Evolutionary conservation across 2,888 invertebrate genomes (phyloP).

Genomic region (Coleophora flavipennella): DNA sequence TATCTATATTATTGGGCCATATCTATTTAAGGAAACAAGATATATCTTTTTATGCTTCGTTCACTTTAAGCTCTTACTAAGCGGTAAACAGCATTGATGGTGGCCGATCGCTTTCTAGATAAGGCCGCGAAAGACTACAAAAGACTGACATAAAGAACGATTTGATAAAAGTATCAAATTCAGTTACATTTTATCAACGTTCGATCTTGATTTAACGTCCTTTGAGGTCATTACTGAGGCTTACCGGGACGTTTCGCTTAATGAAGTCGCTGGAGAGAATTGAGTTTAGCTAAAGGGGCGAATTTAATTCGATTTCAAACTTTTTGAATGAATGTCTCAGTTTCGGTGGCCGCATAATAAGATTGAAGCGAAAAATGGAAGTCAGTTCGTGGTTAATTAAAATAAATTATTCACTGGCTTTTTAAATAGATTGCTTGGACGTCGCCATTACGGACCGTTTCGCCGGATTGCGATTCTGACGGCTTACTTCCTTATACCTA

Average conservation of each 20-base stretch:
- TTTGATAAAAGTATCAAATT: slow-evolving; percentile 63
- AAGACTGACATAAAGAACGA: slow-evolving; percentile 44
- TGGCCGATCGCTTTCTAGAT: too few relatives aligned
- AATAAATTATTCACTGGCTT: slow-evolving; percentile 57
- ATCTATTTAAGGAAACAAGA: too few relatives aligned
- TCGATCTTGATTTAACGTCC: slow-evolving; percentile 69
- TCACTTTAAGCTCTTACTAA: too few relatives aligned
- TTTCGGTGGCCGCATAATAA: slow-evolving; percentile 53
- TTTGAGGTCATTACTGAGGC: slow-evolving; percentile 68
- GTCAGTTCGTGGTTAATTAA: slow-evolving; percentile 57
- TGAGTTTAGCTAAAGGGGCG: slow-evolving; percentile 70
- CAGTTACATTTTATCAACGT: slow-evolving; percentile 61
- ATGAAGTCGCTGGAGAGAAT: slow-evolving; percentile 70
- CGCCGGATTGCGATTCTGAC: slow-evolving; percentile 9
- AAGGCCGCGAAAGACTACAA: slow-evolving; percentile 26
- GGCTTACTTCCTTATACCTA: neutral
- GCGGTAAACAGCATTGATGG: too few relatives aligned
- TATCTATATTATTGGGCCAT: too few relatives aligned
- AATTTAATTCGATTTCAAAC: slow-evolving; percentile 70
- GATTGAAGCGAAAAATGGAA: slow-evolving; percentile 54
- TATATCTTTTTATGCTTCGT: too few relatives aligned
- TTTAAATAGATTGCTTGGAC: slow-evolving; percentile 46
- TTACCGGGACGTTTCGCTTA: slow-evolving; percentile 66
- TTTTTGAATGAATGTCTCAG: slow-evolving; percentile 64
- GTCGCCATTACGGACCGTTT: slow-evolving; percentile 48